Conservation (phyloP, 92 coral and sea anemone species). For the Pocillopora meandrina region DNA sequence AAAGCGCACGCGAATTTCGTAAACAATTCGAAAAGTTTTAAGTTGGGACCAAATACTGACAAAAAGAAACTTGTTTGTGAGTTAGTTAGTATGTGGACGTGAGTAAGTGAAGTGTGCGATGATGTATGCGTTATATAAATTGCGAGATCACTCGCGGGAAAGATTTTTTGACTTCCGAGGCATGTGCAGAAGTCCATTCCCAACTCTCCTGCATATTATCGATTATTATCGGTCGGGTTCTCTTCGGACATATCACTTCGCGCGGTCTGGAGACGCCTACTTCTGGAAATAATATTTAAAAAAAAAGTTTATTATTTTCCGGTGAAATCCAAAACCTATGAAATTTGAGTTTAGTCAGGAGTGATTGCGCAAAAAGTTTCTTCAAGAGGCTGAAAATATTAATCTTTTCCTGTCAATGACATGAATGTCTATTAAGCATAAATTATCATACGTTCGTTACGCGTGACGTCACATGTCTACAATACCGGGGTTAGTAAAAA, state of each 20-base stretch:
- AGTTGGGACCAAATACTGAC: background rate
- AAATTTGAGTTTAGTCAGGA: background rate
- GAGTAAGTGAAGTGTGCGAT: background rate
- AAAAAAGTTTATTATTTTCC: constrained; percentile 1
- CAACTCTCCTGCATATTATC: background rate
- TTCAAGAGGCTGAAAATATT: background rate
- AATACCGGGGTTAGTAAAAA: constrained; percentile 46
- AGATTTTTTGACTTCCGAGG: constrained; percentile 27
- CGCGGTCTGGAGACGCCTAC: constrained; percentile 5
- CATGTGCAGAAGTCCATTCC: background rate
- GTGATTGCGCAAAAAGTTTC: background rate
- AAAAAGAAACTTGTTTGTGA: background rate
- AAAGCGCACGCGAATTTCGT: constrained; percentile 18
- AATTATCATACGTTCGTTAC: constrained; percentile 72
- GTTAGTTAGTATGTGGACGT: background rate
- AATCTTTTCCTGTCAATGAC: constrained; percentile 45
- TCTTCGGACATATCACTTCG: constrained; percentile 28
- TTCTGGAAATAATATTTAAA: background rate
- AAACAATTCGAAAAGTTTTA: background rate
- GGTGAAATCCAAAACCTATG: background rate
- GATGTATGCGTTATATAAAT: background rate
- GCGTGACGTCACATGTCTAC: constrained; percentile 91
- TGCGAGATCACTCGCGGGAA: constrained; percentile 10
- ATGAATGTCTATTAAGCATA: constrained; percentile 34
- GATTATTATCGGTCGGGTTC: background rate